Evolutionary conservation across 2,888 invertebrate species (phyloP).

Genomic region (Poecilus cupreus): DNA sequence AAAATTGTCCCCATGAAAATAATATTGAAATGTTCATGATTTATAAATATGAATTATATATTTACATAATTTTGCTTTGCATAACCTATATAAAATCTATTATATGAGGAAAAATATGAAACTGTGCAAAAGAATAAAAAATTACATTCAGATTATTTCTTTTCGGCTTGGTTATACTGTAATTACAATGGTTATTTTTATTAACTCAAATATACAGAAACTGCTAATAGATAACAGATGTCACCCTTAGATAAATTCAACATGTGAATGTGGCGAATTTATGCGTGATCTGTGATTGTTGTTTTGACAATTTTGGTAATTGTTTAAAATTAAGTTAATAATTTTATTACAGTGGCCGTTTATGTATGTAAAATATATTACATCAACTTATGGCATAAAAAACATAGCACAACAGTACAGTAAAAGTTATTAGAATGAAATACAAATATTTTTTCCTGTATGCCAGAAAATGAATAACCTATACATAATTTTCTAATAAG

Average conservation of each 20-base stretch:
- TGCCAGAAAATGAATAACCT: not conserved
- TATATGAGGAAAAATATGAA: too few relatives aligned
- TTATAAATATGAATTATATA: too few relatives aligned
- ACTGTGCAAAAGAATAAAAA: too few relatives aligned
- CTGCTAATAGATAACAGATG: not conserved
- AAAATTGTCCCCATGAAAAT: too few relatives aligned
- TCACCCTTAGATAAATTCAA: not conserved
- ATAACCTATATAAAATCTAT: too few relatives aligned
- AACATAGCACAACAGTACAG: not conserved
- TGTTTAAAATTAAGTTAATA: not conserved
- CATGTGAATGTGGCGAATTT: not conserved
- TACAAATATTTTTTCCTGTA: not conserved
- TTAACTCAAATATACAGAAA: not conserved
- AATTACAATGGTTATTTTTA: not conserved
- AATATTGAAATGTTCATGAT: too few relatives aligned
- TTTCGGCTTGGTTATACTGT: not conserved
- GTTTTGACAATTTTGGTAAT: constrained; percentile 16
- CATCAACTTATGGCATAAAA: not conserved
- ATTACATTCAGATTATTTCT: too few relatives aligned
- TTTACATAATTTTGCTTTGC: too few relatives aligned
- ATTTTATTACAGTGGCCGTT: not conserved
- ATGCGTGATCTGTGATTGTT: not conserved
- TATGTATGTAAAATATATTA: not conserved
- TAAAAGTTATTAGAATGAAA: not conserved
- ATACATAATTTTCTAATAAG: too few relatives aligned